Evolutionary conservation across 1,140 invertebrate species (phyloP), one percentile per base, ranked within the genome.

Genomic region (Saxidomus purpurata): DNA sequence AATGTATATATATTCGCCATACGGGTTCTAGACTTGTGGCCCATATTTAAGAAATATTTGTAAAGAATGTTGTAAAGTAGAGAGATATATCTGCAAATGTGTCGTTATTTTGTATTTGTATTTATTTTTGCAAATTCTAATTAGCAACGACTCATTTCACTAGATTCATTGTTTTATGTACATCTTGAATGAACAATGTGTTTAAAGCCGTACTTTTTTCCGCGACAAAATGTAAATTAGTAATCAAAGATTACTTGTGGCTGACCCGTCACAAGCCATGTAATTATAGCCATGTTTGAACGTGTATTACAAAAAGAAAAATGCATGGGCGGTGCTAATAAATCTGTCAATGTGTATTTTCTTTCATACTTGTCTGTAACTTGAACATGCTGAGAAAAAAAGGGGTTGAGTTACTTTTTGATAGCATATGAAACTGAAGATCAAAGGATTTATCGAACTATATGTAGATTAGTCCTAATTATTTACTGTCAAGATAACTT

Each of bases 291-390:
- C 8, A 38, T 71, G 67, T 71, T 71, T 71, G 67, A 38, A 28
- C 34, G 19, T n/a, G 36, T 1, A 71, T 71, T 40, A 38, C 25
- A 31, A 38, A 63, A 71, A 36, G 34, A 71, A 71, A 71, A 38
- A 36, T 71, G 67, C 67, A 71, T 19, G 63, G 31, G 67, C 67
- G 67, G 22, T n/a, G 1, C 67, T 38, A 55, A 55, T 79, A 79
- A 79, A 79, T 79, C 76, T 79, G 76, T 79, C 76, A 79, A 55
- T 4, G 11, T 25, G 47, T 19, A 55, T 79, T 79, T 79, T 79
- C 76, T 28, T 79, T 38, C 34, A n/a, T 22, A 79, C n/a, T 17
- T 31, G 9, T 6, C 15, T 79, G 76, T 31, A 79, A 79, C n/a
- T 31, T 38, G 43, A 79, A 55, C 76, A 28, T 47, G 76, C 47